A percentile compares a stretch with the other conserved stretches of the same genome.
phyloP scores from a whole-genome alignment of 2,888 invertebrate species.

The Ichneumoninae sp. region DNA sequence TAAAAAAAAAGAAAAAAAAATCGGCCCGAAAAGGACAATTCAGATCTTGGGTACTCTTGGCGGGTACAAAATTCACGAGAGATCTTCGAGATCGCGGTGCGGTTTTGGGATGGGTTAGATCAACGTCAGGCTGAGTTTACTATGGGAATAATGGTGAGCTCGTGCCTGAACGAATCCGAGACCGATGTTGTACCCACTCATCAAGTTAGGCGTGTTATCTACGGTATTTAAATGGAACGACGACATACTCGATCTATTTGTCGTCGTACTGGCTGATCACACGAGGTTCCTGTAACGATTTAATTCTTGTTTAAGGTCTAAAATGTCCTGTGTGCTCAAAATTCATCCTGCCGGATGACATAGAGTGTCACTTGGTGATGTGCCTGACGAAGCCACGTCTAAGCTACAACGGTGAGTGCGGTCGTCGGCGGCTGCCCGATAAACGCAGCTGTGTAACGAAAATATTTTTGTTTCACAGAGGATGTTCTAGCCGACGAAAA shows the following conservation, averaged over 20 bases:
- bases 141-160: conserved; percentile 83
- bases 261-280: background rate
- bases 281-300: conserved; percentile 5
- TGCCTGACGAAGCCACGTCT: conserved; percentile 99
- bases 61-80: conserved; percentile 30
- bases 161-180: conserved; percentile 82
- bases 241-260: conserved; percentile 1
- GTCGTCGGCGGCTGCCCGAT: background rate
- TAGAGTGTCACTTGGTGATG: conserved; percentile 99
- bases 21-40: background rate
- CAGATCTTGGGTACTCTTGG: background rate
- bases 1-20: conserved; percentile 3
- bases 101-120: conserved; percentile 73
- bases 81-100: conserved; percentile 42
- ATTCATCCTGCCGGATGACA: conserved; percentile 98
- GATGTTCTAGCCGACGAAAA: conserved; percentile 98
- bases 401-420: conserved; percentile 96
- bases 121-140: conserved; percentile 74
- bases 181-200: conserved; percentile 81
- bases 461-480: conserved; percentile 88
- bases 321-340: conserved; percentile 99
- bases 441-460: background rate
- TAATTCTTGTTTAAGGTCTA: conserved; percentile 90
- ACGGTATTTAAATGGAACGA: conserved; percentile 74
- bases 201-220: conserved; percentile 81